Percentiles rank a stretch among this genome's conserved stretches.
Conservation (phyloP, 2,888 invertebrate genomes). For the Pachydiplax longipennis region DNA sequence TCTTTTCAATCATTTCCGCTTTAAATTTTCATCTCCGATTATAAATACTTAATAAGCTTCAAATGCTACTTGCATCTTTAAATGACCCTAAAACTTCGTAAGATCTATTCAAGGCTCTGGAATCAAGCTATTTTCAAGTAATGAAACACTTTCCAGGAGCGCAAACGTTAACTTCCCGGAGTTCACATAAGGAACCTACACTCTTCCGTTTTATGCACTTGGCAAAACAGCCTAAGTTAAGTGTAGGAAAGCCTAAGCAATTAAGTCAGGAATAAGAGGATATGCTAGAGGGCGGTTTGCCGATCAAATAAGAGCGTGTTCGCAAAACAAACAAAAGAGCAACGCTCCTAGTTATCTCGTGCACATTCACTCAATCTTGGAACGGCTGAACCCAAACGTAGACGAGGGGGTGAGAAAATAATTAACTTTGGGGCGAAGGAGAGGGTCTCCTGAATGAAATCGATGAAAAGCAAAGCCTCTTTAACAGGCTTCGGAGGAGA, state of each 20-base stretch:
- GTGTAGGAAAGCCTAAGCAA: not conserved
- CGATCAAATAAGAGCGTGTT: not conserved
- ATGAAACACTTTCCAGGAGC: too few relatives aligned
- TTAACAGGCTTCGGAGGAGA: not conserved
- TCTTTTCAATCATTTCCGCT: too few relatives aligned
- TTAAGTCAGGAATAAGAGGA: not conserved
- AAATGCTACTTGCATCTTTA: too few relatives aligned
- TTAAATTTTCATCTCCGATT: too few relatives aligned
- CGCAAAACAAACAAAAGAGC: slow-evolving; percentile 3
- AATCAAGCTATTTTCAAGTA: too few relatives aligned
- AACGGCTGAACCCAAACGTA: not conserved
- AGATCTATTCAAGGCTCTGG: too few relatives aligned
- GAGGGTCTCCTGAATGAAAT: not conserved
- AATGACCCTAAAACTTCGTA: too few relatives aligned
- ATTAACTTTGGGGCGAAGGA: not conserved
- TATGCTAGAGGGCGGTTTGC: not conserved
- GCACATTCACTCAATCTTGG: not conserved
- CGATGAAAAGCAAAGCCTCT: not conserved
- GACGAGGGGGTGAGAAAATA: not conserved
- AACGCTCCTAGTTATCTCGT: not conserved
- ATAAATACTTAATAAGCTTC: too few relatives aligned
- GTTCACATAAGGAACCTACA: too few relatives aligned
- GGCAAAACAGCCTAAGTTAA: not conserved
- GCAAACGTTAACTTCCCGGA: too few relatives aligned
- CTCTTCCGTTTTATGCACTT: too few relatives aligned